Base-by-base conservation (phyloP, 2,888 invertebrate species). In the Acrobasis consociella region DNA sequence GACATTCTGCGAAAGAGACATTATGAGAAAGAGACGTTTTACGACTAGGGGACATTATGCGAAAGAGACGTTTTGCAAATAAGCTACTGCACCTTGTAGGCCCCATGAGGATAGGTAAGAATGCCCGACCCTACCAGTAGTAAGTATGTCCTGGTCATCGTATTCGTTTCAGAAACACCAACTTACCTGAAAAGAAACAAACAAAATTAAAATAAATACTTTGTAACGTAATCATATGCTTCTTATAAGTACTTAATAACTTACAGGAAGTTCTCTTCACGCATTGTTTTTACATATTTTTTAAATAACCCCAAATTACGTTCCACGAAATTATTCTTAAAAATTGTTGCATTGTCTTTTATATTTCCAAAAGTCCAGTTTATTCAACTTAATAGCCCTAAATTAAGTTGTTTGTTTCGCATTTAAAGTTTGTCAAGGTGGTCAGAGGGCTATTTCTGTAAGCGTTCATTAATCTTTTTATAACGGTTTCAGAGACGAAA, bases 401-500 rank as follows among this genome's bases (percentile, higher is more conserved):
- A 46, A n/a, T 46, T 46, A n/a, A 46, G 46, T 46, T 46, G 46
- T 46, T 42, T 13, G 42, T 42, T 42, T 11, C 42, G 42, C 42
- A 42, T 42, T 42, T 5, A 42, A 42, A 3, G 42, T 42, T 42
- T 46, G 46, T 46, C 46, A 46, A 46, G n/a, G 11, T 46, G 46
- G 46, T 13, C 46, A 58, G 61, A 61, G 22, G 53, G 59, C 37
- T 39, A 15, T 60, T 37, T 55, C 55, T 62, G 56, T 65, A 46
- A 46, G 46, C 49, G 31, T 7, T 59, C 65, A 65, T 49, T 62
- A 62, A 60, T 60, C 46, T 59, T 59, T 46, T 46, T 13, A n/a
- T n/a, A n/a, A 5, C 0, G 11, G 46, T 13, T 46, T 46, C 46
- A 13, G 46, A 46, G 5, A 11, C 46, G n/a, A n/a, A n/a, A 46